A percentile compares a stretch with the other conserved stretches of the same genome.
Evolutionary conservation across 2,888 invertebrate genomes (phyloP).

Genomic region (Abrostola triplasia): DNA sequence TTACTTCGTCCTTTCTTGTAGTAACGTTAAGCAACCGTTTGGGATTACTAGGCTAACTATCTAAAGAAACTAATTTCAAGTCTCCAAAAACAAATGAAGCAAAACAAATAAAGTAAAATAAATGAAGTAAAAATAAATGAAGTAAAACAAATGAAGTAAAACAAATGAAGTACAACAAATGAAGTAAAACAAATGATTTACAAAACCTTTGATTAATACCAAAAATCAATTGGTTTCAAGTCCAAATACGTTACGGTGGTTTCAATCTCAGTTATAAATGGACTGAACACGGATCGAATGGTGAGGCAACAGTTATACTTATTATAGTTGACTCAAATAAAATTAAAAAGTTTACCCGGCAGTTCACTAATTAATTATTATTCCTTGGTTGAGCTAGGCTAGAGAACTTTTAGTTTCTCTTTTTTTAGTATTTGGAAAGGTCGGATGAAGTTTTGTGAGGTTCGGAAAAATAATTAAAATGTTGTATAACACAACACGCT

Average conservation of each 20-base stretch:
- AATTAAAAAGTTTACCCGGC: slow-evolving; percentile 19
- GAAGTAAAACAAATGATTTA: not conserved
- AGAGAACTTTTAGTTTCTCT: not conserved
- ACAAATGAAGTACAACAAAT: not conserved
- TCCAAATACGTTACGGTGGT: slow-evolving; percentile 17
- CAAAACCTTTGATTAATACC: slow-evolving; percentile 2
- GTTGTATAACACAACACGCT: too few species aligned
- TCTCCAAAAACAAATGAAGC: not conserved
- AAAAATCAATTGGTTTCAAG: slow-evolving; percentile 11
- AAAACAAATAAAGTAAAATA: too few species aligned
- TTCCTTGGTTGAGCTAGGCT: slow-evolving; percentile 21
- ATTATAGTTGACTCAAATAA: slow-evolving; percentile 23
- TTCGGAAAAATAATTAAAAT: too few species aligned
- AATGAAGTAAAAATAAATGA: too few species aligned
- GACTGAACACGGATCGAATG: slow-evolving; percentile 25
- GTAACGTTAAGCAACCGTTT: too few species aligned
- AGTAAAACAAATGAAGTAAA: not conserved
- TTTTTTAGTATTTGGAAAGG: not conserved
- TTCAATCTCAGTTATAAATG: slow-evolving; percentile 24
- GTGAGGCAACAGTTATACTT: slow-evolving; percentile 32
- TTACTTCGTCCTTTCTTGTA: too few species aligned
- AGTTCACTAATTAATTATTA: slow-evolving; percentile 39
- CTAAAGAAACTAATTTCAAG: too few species aligned
- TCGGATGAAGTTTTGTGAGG: too few species aligned
- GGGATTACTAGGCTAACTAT: too few species aligned